Base-by-base conservation (phyloP, 2,888 invertebrate genomes). In the Acrobasis suavella region DNA sequence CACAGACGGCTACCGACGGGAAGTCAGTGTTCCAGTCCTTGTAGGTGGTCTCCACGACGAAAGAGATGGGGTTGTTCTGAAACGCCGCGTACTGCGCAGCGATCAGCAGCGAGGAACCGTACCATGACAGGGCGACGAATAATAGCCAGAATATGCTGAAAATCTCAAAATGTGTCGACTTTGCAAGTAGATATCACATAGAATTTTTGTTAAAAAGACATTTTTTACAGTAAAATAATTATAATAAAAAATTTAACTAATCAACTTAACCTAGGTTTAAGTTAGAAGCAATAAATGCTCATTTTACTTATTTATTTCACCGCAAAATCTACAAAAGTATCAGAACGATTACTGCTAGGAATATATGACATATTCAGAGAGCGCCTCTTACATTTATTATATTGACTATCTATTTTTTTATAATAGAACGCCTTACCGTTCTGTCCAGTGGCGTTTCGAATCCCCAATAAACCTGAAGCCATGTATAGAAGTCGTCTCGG, bases 11-110 rank as follows among this genome's bases (percentile, higher is more conserved):
- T 42, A 96, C 86, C 0, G 96, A 93, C 0, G 96, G 96, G 72
- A 96, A 96, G 62, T 94, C 86, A 0, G 96, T 95, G 72, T 95
- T 89, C 96, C 96, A 96, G 69, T 96, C 94, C 39, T 95, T 93
- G 77, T 96, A 96, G 0, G 94, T 95, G 0, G 96, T 96, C 73
- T 96, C 96, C 14, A 95, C 95, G 0, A 96, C 96, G 76, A 96
- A 96, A 62, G 96, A 96, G 62, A 96, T 95, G 0, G 96, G 95
- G 77, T 95, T 95, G 70, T 95, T 94, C 70, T 94, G 93, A 75
- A 94, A 96, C 0, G 94, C 93, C n/a, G 92, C 83, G 82, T 95
- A 93, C 62, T 94, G 94, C 0, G 94, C 93, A 10, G 81, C 76
- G 62, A 95, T 94, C 64, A 95, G 81, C 5, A 92, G 69, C 0